Conservation (phyloP, 2,797 vertebrate species). For the Aeoliscus strigatus region DNA sequence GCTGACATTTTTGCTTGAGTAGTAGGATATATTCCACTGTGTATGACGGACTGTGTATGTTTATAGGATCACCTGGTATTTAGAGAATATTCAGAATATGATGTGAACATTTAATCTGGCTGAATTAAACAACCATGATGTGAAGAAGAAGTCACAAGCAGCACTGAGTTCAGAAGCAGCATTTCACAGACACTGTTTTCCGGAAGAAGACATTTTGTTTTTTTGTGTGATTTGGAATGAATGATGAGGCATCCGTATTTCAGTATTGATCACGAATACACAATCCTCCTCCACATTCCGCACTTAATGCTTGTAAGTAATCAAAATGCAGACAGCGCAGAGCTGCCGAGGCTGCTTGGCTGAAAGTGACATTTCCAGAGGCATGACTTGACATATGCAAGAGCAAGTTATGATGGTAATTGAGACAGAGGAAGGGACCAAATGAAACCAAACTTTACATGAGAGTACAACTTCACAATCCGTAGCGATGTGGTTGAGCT, state of each 20-base stretch:
- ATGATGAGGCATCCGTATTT: conserved; percentile 42
- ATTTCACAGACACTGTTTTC: conserved; percentile 15
- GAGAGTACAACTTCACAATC: conserved; percentile 31
- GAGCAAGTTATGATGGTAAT: conserved; percentile 50
- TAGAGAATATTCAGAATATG: too few species aligned
- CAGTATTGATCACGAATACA: conserved; percentile 59
- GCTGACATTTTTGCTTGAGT: conserved; percentile 16
- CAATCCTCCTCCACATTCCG: conserved; percentile 42
- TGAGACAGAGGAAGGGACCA: conserved; percentile 32
- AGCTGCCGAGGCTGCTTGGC: conserved; percentile 33
- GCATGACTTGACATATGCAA: conserved; percentile 70
- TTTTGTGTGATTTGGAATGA: conserved; percentile 36
- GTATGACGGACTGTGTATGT: conserved; percentile 15
- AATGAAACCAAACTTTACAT: conserved; percentile 39
- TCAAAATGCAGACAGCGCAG: conserved; percentile 65
- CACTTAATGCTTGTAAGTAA: conserved; percentile 53
- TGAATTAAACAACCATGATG: conserved; percentile 41
- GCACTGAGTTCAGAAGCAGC: conserved; percentile 20
- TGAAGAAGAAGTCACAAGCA: conserved; percentile 33
- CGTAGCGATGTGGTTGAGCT: conserved; percentile 22
- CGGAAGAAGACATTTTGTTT: conserved; percentile 34
- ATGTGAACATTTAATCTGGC: conserved; percentile 25
- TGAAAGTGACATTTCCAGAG: conserved; percentile 72
- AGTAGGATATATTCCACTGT: conserved; percentile 24
- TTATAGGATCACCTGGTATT: conserved; percentile 17